Conservation (phyloP, 2,113 vertebrate genomes). For the Chloroceryle aenea region DNA sequence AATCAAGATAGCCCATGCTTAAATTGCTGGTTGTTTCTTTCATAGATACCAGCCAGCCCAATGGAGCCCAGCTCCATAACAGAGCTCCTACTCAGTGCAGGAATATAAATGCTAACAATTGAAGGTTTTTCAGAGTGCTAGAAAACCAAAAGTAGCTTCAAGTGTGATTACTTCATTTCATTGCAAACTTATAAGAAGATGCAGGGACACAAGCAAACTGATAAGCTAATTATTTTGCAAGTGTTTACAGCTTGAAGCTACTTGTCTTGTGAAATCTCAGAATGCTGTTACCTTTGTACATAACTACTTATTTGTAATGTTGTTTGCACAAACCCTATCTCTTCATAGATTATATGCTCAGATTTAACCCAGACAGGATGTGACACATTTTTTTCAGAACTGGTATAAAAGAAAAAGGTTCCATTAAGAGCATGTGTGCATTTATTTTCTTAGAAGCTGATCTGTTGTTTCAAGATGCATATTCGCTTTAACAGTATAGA, state of each 20-base stretch:
- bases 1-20: background rate
- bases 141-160: background rate
- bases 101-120: slow-evolving; percentile 7
- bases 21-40: background rate
- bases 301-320: background rate
- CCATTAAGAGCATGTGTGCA: background rate
- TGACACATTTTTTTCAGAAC: background rate
- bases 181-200: background rate
- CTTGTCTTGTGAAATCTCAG: background rate
- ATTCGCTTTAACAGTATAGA: background rate
- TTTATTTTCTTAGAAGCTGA: background rate
- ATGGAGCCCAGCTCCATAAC: background rate
- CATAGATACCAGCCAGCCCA: background rate
- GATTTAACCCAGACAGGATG: background rate
- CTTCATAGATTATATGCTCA: background rate
- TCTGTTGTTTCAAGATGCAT: background rate
- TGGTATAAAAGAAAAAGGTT: background rate
- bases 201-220: background rate
- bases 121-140: background rate
- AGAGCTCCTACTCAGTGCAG: background rate
- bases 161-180: background rate
- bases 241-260: background rate
- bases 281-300: background rate
- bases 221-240: background rate
- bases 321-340: background rate